Evolutionary conservation across 2,888 invertebrate genomes (phyloP).

Genomic region (Apamea epomidion): DNA sequence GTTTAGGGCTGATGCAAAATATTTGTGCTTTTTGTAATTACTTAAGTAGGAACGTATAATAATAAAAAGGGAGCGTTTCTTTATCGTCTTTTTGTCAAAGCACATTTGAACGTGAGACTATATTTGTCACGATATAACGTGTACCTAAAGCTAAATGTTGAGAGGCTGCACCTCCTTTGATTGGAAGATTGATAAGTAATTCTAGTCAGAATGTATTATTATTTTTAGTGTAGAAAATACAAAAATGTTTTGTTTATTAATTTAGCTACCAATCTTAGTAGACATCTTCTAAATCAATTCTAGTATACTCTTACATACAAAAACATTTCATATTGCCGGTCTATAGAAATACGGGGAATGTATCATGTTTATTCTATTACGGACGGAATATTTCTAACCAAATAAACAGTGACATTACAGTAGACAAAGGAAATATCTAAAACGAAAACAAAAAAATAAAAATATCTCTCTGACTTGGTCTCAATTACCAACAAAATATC

Average conservation of each 20-base stretch:
- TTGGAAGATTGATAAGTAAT: slow-evolving; percentile 9
- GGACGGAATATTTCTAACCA: neutral
- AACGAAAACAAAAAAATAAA: slow-evolving; percentile 1
- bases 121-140: neutral
- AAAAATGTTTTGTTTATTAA: neutral
- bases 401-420: slow-evolving; percentile 14
- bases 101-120: neutral
- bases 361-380: neutral
- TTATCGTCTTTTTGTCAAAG: neutral
- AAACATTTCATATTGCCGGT: neutral
- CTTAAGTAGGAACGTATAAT: neutral
- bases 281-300: neutral
- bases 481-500: slow-evolving; percentile 23
- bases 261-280: neutral
- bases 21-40: neutral
- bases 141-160: neutral
- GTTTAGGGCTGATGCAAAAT: neutral
- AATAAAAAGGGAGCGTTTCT: neutral
- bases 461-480: neutral
- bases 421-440: neutral
- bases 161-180: neutral
- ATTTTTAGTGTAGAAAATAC: neutral
- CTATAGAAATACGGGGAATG: neutral
- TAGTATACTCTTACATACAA: neutral
- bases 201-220: neutral